Evolutionary conservation across 2,888 invertebrate genomes (phyloP), one percentile per base, ranked within the genome.

Genomic region (Sinopyrophorus schimmeli): DNA sequence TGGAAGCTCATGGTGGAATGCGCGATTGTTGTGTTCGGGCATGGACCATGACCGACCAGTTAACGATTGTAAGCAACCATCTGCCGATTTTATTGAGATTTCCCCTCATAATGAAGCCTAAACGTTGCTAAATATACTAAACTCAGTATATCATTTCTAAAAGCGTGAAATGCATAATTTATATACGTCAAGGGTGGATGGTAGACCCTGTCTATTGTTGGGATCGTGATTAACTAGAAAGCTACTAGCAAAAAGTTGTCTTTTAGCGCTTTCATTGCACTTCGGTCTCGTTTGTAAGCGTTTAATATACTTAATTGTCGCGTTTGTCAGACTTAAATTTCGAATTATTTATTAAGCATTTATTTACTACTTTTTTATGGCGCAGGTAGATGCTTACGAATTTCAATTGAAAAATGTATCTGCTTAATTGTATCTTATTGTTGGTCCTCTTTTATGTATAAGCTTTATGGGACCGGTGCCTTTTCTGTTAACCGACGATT

Each of bases 41-140:
- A 67, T 65, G 59, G 64, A 70, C 70, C 70, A 70, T 71, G 69
- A 71, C n/a, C 70, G 69, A 68, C 67, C 65, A 61, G 63, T 63
- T 64, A 63, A 71, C 70, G 70, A 70, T 70, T 61, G 69, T 65
- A 69, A 69, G 70, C 69, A 60, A 64, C 66, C 71, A 71, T 71
- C 71, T 71, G 71, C 71, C 66, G 56, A 63, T 60, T 66, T 66
- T 64, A 68, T 69, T 66, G 67, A 68, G 64, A 52, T 55, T 55
- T 61, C 63, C 62, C 60, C 61, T 64, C 48, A 61, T 65, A 66
- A 72, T 71, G 64, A 66, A 62, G 64, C 58, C 63, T 70, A 71
- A 71, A 70, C 67, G 70, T 66, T 64, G 69, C 71, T 71, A 72
- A 72, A 72, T 72, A 72, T 69, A 70, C 69, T 69, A 40, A 39